Evolutionary conservation across 2,113 vertebrate genomes (phyloP).

Genomic region (Acrocephalus kingi): DNA sequence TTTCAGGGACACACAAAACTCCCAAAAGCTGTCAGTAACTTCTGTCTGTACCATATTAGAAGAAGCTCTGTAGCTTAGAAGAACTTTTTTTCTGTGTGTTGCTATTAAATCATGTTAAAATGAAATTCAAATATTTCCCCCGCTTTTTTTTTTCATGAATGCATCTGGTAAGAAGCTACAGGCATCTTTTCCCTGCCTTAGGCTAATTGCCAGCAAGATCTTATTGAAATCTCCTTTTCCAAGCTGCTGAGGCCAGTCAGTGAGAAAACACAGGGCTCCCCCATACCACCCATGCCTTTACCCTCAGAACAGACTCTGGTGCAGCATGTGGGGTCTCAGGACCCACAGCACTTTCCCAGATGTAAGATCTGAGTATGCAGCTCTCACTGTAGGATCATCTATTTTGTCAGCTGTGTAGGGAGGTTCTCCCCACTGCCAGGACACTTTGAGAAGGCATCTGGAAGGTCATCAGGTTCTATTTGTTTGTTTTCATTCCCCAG

Average conservation of each 20-base stretch:
- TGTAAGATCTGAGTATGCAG: not conserved
- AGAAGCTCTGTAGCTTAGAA: not conserved
- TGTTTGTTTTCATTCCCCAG: not conserved
- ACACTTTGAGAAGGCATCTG: not conserved
- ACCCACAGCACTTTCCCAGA: not conserved
- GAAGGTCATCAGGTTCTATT: not conserved
- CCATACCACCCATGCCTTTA: not conserved
- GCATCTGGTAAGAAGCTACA: not conserved
- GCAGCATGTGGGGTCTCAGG: not conserved
- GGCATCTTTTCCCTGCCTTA: not conserved
- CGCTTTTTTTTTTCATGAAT: not conserved
- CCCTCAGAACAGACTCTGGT: not conserved
- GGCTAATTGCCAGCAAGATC: not conserved
- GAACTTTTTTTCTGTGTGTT: not conserved
- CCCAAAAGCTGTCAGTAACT: not conserved
- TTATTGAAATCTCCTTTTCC: not conserved
- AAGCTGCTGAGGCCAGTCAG: not conserved
- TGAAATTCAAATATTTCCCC: rapidly evolving
- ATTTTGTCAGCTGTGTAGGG: constrained; percentile 18
- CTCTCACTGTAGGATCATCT: not conserved
- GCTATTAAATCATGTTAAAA: not conserved
- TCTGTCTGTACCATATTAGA: not conserved
- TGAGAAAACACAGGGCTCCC: not conserved
- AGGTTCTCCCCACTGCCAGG: not conserved
- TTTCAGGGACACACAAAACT: not conserved